These are phyloP conservation scores for Hirtodrosophila histrioides DNA, from an alignment of 2,888 invertebrate genomes.

Conservation along the genomic window DNA sequence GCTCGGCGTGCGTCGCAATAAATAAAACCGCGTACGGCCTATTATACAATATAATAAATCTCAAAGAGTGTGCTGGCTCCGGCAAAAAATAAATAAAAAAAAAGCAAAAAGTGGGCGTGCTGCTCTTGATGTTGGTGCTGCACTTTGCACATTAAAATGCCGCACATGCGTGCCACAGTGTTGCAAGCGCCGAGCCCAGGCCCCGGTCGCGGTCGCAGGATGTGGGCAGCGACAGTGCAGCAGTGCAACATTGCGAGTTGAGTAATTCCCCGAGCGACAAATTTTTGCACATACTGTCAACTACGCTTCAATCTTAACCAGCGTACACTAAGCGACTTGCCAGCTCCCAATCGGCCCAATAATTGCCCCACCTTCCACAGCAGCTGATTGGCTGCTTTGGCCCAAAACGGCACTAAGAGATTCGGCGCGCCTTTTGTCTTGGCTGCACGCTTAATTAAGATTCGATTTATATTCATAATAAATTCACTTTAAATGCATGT, in stretches of 20 bases:
- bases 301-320: conserved; percentile 8
- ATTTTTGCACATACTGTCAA: conserved; percentile 42
- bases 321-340: conserved; percentile 6
- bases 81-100: conserved; percentile 3
- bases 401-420: conserved; percentile 1
- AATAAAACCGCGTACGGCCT: conserved; percentile 72
- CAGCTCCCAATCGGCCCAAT: conserved; percentile 27
- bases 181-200: conserved; percentile 52
- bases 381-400: conserved; percentile 10
- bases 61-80: conserved; percentile 39
- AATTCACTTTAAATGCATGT: conserved; percentile 79
- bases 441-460: conserved; percentile 61
- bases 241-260: conserved; percentile 37
- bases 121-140: conserved; percentile 69
- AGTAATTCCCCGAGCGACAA: conserved; percentile 71
- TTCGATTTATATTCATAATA: conserved; percentile 77
- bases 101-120: conserved; percentile 74
- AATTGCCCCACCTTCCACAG: conserved; percentile 54
- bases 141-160: conserved; percentile 79
- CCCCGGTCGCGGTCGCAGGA: conserved; percentile 34
- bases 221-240: conserved; percentile 36
- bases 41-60: conserved; percentile 80
- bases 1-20: conserved; percentile 70
- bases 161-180: conserved; percentile 75
- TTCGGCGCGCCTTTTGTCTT: conserved; percentile 30